Evolutionary conservation across 2,888 invertebrate species (phyloP).

Genomic region (Lymantria dispar): DNA sequence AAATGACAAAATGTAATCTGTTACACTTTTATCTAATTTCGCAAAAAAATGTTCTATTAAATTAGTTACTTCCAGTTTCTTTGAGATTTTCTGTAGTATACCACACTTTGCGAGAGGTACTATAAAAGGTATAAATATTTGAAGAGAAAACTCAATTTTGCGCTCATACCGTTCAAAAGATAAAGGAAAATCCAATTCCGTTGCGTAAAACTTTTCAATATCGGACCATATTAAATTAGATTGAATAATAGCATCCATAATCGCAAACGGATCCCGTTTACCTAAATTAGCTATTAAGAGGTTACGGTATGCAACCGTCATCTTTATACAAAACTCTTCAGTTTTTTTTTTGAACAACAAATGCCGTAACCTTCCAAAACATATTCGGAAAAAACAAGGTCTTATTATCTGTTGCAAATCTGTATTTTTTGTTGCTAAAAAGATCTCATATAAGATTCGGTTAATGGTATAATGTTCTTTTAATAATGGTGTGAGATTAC

Average conservation of each 20-base stretch:
- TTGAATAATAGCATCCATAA: conserved; percentile 34
- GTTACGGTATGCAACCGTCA: conserved; percentile 30
- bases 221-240: conserved; percentile 38
- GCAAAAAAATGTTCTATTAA: conserved; percentile 22
- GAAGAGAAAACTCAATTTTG: conserved; percentile 24
- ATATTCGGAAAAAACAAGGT: conserved; percentile 7
- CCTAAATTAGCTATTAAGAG: conserved; percentile 17
- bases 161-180: conserved; percentile 41
- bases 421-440: conserved; percentile 11
- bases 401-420: conserved; percentile 10
- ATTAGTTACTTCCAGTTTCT: conserved; percentile 17
- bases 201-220: conserved; percentile 23
- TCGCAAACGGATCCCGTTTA: conserved; percentile 28
- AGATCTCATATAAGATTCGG: conserved; percentile 7
- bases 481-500: conserved; percentile 29
- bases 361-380: conserved; percentile 8
- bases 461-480: conserved; percentile 21
- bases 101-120: background rate
- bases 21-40: conserved; percentile 24
- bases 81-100: conserved; percentile 33
- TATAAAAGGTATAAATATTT: background rate
- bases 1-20: conserved; percentile 37
- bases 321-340: conserved; percentile 35
- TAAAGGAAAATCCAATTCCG: conserved; percentile 20
- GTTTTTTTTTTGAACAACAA: conserved; percentile 10